Evolutionary conservation across 2,797 vertebrate genomes (phyloP).

Genomic region (Argyrosomus regius): DNA sequence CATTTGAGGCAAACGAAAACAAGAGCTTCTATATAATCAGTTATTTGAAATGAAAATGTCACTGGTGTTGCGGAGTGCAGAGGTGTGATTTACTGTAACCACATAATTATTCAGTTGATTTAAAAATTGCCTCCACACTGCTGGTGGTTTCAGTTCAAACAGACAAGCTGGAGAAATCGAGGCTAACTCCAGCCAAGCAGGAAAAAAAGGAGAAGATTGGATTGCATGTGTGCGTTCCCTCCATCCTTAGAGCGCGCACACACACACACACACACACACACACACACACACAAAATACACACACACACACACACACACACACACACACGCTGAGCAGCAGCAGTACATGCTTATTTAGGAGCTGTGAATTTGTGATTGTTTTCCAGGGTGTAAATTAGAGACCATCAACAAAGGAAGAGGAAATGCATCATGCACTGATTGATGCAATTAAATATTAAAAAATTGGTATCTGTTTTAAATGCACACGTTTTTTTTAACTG

Average conservation of each 20-base stretch:
- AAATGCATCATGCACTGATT: constrained; percentile 63
- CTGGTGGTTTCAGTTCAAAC: constrained; percentile 67
- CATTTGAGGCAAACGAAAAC: constrained; percentile 50
- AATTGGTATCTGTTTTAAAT: constrained; percentile 39
- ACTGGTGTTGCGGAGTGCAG: constrained; percentile 64
- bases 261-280: constrained; percentile 56
- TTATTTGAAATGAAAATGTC: constrained; percentile 76
- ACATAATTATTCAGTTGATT: constrained; percentile 77
- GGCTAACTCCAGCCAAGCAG: constrained; percentile 74
- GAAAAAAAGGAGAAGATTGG: constrained; percentile 66
- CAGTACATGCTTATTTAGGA: constrained; percentile 69
- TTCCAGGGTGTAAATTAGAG: constrained; percentile 78
- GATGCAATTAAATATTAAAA: constrained; percentile 59
- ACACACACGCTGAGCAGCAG: constrained; percentile 69
- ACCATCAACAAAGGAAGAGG: constrained; percentile 73
- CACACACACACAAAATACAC: constrained; percentile 57
- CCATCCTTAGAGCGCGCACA: constrained; percentile 55
- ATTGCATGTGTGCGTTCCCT: constrained; percentile 45
- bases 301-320: constrained; percentile 49
- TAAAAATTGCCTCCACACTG: constrained; percentile 74
- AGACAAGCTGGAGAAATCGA: constrained; percentile 67
- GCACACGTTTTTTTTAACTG: neutral
- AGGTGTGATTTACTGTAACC: constrained; percentile 68
- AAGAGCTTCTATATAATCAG: constrained; percentile 63
- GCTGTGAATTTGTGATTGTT: constrained; percentile 77